Percentiles rank a stretch among this genome's conserved stretches.
Evolutionary conservation across 2,888 invertebrate species (phyloP).

Genomic region (Artemia sinica): DNA sequence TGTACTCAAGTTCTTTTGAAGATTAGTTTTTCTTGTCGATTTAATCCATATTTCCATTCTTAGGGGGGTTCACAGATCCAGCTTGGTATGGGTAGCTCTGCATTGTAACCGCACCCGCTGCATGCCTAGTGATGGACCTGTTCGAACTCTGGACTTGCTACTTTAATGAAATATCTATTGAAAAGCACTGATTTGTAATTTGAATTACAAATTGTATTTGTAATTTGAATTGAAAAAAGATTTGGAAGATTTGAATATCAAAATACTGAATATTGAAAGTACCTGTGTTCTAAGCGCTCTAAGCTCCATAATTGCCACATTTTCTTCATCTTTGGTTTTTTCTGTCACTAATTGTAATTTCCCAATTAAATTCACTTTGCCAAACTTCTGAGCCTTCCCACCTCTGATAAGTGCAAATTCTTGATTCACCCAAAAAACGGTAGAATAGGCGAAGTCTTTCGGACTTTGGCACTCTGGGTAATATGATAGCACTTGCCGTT

Average conservation of each 20-base stretch:
- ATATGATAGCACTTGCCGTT: constrained; percentile 70
- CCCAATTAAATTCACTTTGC: constrained; percentile 90
- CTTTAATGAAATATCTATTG: no score
- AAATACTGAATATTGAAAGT: constrained; percentile 22
- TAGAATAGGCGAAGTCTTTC: constrained; percentile 83
- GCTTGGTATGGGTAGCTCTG: no score
- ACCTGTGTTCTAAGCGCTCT: constrained; percentile 69
- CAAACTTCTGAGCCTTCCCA: constrained; percentile 79
- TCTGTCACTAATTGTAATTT: constrained; percentile 86
- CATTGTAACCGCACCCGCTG: no score
- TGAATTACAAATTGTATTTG: no score
- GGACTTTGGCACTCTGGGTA: constrained; percentile 62
- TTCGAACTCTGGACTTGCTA: no score
- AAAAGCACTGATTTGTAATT: no score
- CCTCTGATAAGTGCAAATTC: constrained; percentile 85
- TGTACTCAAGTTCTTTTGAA: no score
- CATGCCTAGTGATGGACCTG: no score
- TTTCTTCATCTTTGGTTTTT: constrained; percentile 87
- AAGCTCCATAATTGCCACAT: constrained; percentile 92
- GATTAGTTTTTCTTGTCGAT: not conserved
- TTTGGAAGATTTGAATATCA: constrained; percentile 13
- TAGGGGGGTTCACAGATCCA: no score
- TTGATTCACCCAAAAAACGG: constrained; percentile 90
- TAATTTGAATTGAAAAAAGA: no score
- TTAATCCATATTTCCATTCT: not conserved